A percentile compares a stretch with the other conserved stretches of the same genome.
Evolutionary conservation across 2,888 invertebrate genomes (phyloP).

Genomic region (Melolontha melolontha): DNA sequence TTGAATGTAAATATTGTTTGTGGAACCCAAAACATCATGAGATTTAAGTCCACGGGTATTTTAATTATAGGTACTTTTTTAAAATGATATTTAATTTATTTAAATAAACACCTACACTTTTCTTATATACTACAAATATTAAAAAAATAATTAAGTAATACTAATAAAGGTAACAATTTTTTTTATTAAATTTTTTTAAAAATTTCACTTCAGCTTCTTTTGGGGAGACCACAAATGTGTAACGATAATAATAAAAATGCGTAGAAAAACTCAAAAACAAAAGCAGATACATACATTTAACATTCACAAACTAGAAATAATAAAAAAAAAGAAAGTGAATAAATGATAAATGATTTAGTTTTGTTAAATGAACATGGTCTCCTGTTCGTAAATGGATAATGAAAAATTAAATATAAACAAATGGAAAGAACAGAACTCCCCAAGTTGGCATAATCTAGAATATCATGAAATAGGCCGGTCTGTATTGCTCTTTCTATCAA

Average conservation of each 20-base stretch:
- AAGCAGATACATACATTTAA: constrained; percentile 47
- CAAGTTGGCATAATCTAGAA: constrained; percentile 56
- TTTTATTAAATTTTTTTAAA: constrained; percentile 4
- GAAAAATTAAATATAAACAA: constrained; percentile 35
- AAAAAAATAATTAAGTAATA: constrained; percentile 42
- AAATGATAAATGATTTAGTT: constrained; percentile 27
- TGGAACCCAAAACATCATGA: constrained; percentile 47
- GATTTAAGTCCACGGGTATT: constrained; percentile 42
- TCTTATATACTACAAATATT: constrained; percentile 35
- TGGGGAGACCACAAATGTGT: constrained; percentile 30
- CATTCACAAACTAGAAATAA: constrained; percentile 38
- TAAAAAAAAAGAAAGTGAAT: constrained; percentile 21
- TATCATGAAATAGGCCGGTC: constrained; percentile 50
- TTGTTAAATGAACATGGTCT: constrained; percentile 42
- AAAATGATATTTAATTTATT: neutral
- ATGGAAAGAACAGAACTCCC: constrained; percentile 46
- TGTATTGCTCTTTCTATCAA: constrained; percentile 25
- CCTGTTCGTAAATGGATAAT: constrained; percentile 40
- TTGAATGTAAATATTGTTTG: constrained; percentile 37
- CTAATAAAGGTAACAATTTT: constrained; percentile 43
- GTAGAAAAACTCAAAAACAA: constrained; percentile 25
- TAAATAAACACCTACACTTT: constrained; percentile 31
- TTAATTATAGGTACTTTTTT: constrained; percentile 9
- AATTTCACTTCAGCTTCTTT: constrained; percentile 12
- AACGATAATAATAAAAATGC: constrained; percentile 1